Evolutionary conservation across 2,113 vertebrate species (phyloP).

Genomic region (Bos indicus): DNA sequence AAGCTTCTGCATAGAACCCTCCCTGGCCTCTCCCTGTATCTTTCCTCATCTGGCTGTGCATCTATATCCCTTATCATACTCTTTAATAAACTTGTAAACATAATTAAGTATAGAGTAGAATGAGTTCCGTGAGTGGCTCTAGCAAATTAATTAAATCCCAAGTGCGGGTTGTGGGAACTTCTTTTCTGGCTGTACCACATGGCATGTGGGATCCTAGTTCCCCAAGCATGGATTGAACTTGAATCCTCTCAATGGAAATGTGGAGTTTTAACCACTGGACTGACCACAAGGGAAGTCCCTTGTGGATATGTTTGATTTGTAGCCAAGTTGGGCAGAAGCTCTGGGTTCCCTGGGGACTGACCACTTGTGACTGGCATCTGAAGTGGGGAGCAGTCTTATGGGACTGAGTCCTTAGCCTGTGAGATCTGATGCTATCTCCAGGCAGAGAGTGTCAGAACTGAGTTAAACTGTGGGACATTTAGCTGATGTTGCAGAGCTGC

Average conservation of each 20-base stretch:
- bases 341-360: not conserved
- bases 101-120: not conserved
- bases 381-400: not conserved
- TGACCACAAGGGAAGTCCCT: not conserved
- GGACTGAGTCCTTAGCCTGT: not conserved
- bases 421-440: not conserved
- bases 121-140: not conserved
- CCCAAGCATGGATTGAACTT: not conserved
- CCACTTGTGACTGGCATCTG: not conserved
- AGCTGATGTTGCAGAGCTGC: not conserved
- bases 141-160: not conserved
- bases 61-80: not conserved
- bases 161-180: not conserved
- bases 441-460: not conserved
- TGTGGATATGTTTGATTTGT: not conserved
- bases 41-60: not conserved
- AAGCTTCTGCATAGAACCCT: not conserved
- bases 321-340: not conserved
- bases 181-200: not conserved
- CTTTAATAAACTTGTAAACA: not conserved
- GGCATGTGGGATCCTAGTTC: not conserved
- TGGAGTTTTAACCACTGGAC: not conserved
- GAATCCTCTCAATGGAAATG: not conserved
- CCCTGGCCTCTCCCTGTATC: not conserved
- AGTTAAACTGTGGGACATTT: not conserved